A percentile compares a stretch with the other conserved stretches of the same genome.
Conservation (phyloP, 2,797 vertebrate species). For the Neopelma chrysocephalum region DNA sequence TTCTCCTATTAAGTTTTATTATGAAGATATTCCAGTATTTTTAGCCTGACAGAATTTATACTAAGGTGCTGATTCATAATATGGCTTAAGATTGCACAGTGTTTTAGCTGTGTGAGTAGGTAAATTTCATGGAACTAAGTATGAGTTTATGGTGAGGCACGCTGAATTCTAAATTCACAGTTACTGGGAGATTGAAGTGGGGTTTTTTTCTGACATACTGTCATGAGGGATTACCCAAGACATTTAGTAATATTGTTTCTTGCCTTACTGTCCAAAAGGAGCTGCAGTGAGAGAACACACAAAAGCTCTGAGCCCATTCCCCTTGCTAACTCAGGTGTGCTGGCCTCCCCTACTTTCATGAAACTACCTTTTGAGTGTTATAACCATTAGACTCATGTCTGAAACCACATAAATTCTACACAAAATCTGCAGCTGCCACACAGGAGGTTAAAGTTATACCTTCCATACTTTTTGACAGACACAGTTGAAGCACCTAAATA, state of each 20-base stretch:
- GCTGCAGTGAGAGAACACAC: neutral
- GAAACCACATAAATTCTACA: neutral
- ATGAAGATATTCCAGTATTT: neutral
- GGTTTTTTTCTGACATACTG: neutral
- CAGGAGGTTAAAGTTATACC: neutral
- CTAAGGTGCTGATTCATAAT: neutral
- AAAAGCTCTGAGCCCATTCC: neutral
- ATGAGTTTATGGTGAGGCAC: neutral
- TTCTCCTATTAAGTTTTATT: neutral
- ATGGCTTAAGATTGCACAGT: neutral
- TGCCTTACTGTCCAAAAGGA: neutral
- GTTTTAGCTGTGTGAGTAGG: neutral
- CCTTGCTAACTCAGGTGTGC: neutral
- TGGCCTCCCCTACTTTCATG: neutral
- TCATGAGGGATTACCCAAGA: neutral
- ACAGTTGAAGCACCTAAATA: neutral
- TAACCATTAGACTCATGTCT: neutral
- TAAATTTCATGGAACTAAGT: neutral
- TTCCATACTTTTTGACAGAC: neutral
- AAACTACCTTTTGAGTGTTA: neutral
- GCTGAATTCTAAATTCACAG: neutral
- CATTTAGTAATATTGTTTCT: neutral
- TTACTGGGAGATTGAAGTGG: neutral
- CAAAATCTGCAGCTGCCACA: neutral
- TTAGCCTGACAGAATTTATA: neutral